Percentiles rank a stretch among this genome's conserved stretches.
These are phyloP conservation scores for Drosophila chauvacae DNA, from an alignment of 1,140 invertebrate genomes.

Conservation along the genomic window DNA sequence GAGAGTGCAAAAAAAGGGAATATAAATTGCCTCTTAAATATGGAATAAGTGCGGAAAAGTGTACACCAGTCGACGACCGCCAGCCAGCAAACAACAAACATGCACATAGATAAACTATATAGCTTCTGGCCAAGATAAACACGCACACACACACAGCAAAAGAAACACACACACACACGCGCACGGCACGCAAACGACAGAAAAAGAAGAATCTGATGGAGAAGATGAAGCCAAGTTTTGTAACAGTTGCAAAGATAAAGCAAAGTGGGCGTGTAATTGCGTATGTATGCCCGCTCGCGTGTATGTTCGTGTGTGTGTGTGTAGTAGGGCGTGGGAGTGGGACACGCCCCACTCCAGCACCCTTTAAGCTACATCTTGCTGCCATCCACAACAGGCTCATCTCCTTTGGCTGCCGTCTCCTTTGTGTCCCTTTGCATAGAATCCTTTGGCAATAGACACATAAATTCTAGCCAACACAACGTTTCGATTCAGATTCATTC, in stretches of 20 bases:
- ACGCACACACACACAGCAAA: constrained; percentile 34
- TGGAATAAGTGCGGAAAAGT: constrained; percentile 82
- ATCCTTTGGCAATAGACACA: constrained; percentile 64
- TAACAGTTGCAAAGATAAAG: constrained; percentile 65
- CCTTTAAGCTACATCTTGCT: constrained; percentile 18
- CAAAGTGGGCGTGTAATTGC: constrained; percentile 68
- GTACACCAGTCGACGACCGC: constrained; percentile 57
- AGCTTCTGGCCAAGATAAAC: constrained; percentile 76
- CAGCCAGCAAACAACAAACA: constrained; percentile 59
- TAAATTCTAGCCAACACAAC: constrained; percentile 59
- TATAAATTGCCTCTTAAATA: constrained; percentile 85
- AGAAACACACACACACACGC: not conserved
- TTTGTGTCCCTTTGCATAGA: constrained; percentile 53
- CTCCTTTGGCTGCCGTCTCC: constrained; percentile 26
- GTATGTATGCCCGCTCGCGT: constrained; percentile 38
- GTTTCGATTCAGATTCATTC: constrained; percentile 61
- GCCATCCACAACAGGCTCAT: constrained; percentile 23
- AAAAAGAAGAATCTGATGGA: constrained; percentile 38
- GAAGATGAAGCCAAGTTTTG: constrained; percentile 58
- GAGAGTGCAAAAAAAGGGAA: constrained; percentile 78
- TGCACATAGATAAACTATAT: constrained; percentile 82
- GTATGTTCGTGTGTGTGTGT: constrained; percentile 39
- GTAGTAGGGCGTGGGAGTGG: constrained; percentile 12
- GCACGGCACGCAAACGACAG: constrained; percentile 25
- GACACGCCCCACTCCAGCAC: constrained; percentile 4